These are phyloP conservation scores for Halcyon leucocephala DNA, from an alignment of 2,797 vertebrate species.

Conservation along the genomic window DNA sequence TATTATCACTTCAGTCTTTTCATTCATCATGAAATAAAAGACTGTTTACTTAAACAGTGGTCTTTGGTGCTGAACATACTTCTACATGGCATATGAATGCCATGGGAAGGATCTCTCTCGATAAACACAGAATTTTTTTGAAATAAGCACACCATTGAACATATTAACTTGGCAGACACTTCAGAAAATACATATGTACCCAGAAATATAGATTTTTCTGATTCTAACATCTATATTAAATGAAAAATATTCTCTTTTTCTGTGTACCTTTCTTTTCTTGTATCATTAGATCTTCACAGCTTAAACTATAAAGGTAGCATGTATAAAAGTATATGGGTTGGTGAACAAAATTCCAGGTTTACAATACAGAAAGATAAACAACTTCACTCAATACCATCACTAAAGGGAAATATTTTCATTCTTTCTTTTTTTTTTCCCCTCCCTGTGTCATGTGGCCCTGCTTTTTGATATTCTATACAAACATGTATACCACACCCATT, in stretches of 20 bases:
- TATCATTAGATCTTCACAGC: background rate
- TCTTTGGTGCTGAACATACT: background rate
- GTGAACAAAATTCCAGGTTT: background rate
- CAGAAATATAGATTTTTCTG: background rate
- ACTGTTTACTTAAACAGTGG: background rate
- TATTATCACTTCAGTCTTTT: background rate
- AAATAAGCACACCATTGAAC: background rate
- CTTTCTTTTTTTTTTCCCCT: background rate
- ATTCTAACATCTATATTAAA: background rate
- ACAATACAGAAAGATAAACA: background rate
- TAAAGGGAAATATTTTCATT: background rate
- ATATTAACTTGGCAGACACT: background rate
- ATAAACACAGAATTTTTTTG: background rate
- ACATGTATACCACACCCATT: background rate
- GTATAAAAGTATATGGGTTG: background rate
- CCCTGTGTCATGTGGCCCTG: accelerated
- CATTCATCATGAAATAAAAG: background rate
- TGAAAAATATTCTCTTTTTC: background rate
- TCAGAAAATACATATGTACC: background rate
- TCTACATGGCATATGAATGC: background rate
- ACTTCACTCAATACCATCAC: background rate
- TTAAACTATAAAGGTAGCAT: background rate
- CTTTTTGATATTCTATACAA: background rate
- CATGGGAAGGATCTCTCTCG: background rate
- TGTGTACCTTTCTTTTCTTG: background rate